phyloP scores from a whole-genome alignment of 2,888 invertebrate species.

The Lomographa bimaculata region DNA sequence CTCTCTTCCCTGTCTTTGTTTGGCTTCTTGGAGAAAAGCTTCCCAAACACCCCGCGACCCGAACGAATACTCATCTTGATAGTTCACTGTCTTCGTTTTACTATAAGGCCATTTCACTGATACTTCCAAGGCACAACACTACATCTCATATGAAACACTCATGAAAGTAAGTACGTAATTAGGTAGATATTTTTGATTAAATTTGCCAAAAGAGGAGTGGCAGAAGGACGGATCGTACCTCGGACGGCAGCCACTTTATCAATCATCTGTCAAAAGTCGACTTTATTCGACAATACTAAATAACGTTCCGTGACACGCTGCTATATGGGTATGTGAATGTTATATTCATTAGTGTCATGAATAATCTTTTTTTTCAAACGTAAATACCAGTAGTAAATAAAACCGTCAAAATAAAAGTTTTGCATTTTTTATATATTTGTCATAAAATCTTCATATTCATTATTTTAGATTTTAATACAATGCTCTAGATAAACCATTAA shows the following conservation, averaged over 20 bases:
- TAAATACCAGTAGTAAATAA: too few relatives aligned
- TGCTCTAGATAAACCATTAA: too few relatives aligned
- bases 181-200: slow-evolving; percentile 44
- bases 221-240: slow-evolving; percentile 68
- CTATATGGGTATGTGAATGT: too few relatives aligned
- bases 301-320: slow-evolving; percentile 21
- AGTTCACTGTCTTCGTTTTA: slow-evolving; percentile 40
- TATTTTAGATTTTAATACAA: too few relatives aligned
- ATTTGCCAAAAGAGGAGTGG: slow-evolving; percentile 70
- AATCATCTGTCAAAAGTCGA: slow-evolving; percentile 56
- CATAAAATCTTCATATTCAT: too few relatives aligned
- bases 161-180: slow-evolving; percentile 43
- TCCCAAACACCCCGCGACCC: slow-evolving; percentile 75
- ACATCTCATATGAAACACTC: slow-evolving; percentile 57
- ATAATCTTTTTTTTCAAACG: too few relatives aligned
- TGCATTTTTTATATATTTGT: too few relatives aligned
- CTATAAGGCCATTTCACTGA: slow-evolving; percentile 62
- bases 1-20: slow-evolving; percentile 71
- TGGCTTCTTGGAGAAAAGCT: slow-evolving; percentile 76
- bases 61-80: slow-evolving; percentile 78
- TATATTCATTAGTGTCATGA: too few relatives aligned
- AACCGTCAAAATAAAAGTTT: too few relatives aligned
- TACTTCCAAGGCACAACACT: slow-evolving; percentile 51
- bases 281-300: slow-evolving; percentile 25
- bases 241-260: slow-evolving; percentile 49